Percentiles rank a stretch among this genome's conserved stretches.
phyloP scores from a whole-genome alignment of 2,797 vertebrate species.

The Heterohyrax brucei region DNA sequence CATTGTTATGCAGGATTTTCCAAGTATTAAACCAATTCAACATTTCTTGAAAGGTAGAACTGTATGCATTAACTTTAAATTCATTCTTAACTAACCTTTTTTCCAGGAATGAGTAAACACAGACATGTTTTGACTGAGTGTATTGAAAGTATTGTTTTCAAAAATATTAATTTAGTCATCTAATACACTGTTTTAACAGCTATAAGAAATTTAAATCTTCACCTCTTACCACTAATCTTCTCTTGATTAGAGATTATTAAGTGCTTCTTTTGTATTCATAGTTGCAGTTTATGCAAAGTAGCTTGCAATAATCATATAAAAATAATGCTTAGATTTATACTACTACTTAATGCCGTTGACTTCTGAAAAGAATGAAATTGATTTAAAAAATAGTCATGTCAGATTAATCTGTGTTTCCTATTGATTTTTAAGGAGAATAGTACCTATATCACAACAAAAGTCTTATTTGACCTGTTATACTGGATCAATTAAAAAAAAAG shows the following conservation, averaged over 20 bases:
- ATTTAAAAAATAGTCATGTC: background rate
- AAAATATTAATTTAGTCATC: conserved; percentile 57
- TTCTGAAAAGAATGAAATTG: conserved; percentile 11
- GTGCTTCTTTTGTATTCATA: conserved; percentile 51
- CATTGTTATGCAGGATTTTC: conserved; percentile 18
- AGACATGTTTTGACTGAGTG: conserved; percentile 62
- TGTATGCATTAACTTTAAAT: conserved; percentile 65
- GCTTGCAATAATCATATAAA: conserved; percentile 46
- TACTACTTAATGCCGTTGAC: background rate
- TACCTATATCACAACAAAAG: background rate
- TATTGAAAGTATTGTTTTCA: conserved; percentile 32
- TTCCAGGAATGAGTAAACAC: background rate
- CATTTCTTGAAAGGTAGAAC: conserved; percentile 39
- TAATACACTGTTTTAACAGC: conserved; percentile 19
- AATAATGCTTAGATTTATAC: conserved; percentile 26
- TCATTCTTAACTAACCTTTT: conserved; percentile 69
- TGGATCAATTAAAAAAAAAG: background rate
- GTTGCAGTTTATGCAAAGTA: conserved; percentile 47
- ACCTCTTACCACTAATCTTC: background rate
- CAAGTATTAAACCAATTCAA: conserved; percentile 45
- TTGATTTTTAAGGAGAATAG: background rate
- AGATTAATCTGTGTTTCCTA: background rate
- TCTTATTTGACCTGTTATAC: background rate
- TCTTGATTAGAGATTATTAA: conserved; percentile 56
- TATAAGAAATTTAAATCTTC: conserved; percentile 54